Percentiles rank a stretch among this genome's conserved stretches.
Evolutionary conservation across 2,113 vertebrate genomes (phyloP).

Genomic region (Etheostoma cragini): DNA sequence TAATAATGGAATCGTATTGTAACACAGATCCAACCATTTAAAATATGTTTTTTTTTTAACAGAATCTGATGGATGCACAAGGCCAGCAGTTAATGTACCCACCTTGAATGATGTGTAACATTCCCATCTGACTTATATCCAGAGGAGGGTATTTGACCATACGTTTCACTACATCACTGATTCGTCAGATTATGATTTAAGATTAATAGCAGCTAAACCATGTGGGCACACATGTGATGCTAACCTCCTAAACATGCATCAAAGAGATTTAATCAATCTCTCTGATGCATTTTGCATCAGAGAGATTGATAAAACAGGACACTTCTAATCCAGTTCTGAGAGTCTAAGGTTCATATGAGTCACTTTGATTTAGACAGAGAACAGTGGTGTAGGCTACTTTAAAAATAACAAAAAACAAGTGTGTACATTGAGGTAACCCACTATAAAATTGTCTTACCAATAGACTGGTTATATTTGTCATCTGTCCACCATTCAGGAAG

Average conservation of each 20-base stretch:
- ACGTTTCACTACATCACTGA: slow-evolving; percentile 26
- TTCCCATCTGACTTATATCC: slow-evolving; percentile 21
- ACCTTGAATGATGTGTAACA: slow-evolving; percentile 14
- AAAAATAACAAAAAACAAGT: not conserved
- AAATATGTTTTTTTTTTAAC: not conserved
- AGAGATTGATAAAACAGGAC: slow-evolving; percentile 47
- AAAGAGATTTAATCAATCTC: slow-evolving; percentile 56
- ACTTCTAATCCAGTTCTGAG: slow-evolving; percentile 48
- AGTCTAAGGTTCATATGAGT: slow-evolving; percentile 10
- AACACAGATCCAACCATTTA: not conserved
- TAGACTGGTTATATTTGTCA: slow-evolving; percentile 3
- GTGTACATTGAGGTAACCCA: not conserved
- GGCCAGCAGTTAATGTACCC: slow-evolving; percentile 7
- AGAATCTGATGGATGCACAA: not conserved
- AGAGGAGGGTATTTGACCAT: slow-evolving; percentile 11
- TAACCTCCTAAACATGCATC: slow-evolving; percentile 25
- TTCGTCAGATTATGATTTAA: slow-evolving; percentile 42
- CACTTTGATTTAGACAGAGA: slow-evolving; percentile 14
- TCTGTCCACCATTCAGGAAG: slow-evolving; percentile 36
- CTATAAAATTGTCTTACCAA: not conserved
- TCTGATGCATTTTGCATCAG: slow-evolving; percentile 38
- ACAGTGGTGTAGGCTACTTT: not conserved
- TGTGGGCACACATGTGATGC: slow-evolving; percentile 1
- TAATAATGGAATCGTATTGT: not conserved
- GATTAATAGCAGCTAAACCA: slow-evolving; percentile 51